A percentile compares a stretch with the other conserved stretches of the same genome.
Evolutionary conservation across 2,113 vertebrate genomes (phyloP).

Genomic region (Mixornis gularis): DNA sequence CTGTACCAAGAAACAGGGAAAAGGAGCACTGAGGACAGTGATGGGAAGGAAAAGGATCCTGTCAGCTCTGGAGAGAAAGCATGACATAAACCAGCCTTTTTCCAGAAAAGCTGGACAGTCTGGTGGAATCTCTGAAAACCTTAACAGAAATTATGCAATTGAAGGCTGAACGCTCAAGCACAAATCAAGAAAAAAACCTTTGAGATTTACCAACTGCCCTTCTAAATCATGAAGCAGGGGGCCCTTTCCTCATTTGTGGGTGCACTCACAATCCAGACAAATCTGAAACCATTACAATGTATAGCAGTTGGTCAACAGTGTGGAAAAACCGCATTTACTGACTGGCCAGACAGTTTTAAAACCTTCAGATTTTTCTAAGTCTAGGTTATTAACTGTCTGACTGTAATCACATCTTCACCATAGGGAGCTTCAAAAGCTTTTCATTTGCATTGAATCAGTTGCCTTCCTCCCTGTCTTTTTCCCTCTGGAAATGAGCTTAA

Average conservation of each 20-base stretch:
- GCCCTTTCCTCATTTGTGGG: slow-evolving; percentile 68
- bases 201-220: slow-evolving; percentile 64
- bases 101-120: background rate
- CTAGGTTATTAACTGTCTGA: slow-evolving; percentile 82
- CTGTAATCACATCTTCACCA: slow-evolving; percentile 86
- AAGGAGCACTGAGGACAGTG: background rate
- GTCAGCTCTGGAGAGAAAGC: background rate
- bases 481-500: slow-evolving; percentile 84
- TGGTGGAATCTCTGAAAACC: background rate
- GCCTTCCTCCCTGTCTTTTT: slow-evolving; percentile 79
- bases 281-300: slow-evolving; percentile 69
- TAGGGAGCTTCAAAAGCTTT: slow-evolving; percentile 83
- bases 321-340: slow-evolving; percentile 81
- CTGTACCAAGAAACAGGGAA: background rate
- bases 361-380: slow-evolving; percentile 82
- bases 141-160: background rate
- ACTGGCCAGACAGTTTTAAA: slow-evolving; percentile 83
- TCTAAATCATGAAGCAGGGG: slow-evolving; percentile 62
- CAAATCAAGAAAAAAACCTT: slow-evolving; percentile 57
- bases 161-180: slow-evolving; percentile 12
- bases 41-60: background rate
- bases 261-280: slow-evolving; percentile 70
- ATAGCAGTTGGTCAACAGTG: slow-evolving; percentile 76
- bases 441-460: slow-evolving; percentile 84
- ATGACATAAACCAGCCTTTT: background rate